phyloP scores from a whole-genome alignment of 2,113 vertebrate genomes.

The Passer domesticus region DNA sequence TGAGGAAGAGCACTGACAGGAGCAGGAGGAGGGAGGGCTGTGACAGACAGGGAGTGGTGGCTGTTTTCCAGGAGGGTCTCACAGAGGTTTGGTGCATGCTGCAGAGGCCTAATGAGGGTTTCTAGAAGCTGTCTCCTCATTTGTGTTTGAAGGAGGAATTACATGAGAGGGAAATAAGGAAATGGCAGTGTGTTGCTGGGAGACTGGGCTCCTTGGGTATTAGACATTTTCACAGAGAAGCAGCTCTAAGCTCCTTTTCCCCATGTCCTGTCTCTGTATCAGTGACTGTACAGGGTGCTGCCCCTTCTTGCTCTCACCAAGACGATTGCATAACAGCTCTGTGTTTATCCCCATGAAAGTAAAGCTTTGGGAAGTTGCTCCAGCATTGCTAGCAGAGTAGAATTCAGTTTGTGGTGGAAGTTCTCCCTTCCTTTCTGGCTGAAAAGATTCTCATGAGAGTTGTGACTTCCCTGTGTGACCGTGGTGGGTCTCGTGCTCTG shows the following conservation, averaged over 20 bases:
- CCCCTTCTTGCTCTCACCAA: not conserved
- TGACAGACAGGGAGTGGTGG: fast-evolving
- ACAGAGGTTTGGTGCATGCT: not conserved
- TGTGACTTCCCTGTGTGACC: not conserved
- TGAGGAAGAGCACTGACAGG: not conserved
- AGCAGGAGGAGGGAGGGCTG: not conserved
- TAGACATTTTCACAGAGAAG: not conserved
- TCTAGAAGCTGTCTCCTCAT: not conserved
- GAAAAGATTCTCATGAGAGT: not conserved
- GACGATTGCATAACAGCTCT: fast-evolving
- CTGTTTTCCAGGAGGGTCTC: not conserved
- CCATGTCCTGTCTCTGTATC: fast-evolving
- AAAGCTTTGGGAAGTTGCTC: not conserved
- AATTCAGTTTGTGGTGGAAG: not conserved
- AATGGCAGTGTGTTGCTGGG: not conserved
- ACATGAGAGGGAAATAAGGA: not conserved
- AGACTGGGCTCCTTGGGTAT: not conserved
- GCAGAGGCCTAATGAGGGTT: not conserved
- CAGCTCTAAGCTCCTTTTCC: not conserved
- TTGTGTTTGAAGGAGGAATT: not conserved
- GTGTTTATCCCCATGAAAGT: not conserved
- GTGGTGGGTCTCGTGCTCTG: fast-evolving
- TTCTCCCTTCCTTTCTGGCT: not conserved
- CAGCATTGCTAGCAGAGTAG: not conserved
- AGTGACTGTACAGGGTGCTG: not conserved